Evolutionary conservation across 2,113 vertebrate species (phyloP).

Genomic region (Xyrauchen texanus): DNA sequence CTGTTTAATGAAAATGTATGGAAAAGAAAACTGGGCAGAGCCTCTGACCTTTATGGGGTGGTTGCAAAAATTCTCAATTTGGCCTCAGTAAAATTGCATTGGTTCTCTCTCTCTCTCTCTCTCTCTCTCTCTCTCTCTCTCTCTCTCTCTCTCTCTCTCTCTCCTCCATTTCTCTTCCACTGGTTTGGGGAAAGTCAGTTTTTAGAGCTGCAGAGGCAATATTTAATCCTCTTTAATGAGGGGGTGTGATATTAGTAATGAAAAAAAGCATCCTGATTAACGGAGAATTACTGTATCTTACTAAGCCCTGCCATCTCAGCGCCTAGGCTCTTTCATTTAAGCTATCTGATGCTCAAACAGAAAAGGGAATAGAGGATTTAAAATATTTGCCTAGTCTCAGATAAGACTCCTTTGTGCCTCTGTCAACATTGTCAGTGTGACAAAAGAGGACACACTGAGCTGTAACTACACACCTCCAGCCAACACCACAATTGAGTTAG

Average conservation of each 20-base stretch:
- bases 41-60: constrained; percentile 1
- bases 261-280: constrained; percentile 48
- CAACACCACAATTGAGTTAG: constrained; percentile 16
- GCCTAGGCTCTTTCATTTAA: constrained; percentile 33
- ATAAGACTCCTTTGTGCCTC: constrained; percentile 45
- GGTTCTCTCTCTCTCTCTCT: not conserved
- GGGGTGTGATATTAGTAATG: constrained; percentile 44
- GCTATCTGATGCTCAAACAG: constrained; percentile 45
- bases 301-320: constrained; percentile 35
- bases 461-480: constrained; percentile 17
- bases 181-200: constrained; percentile 7
- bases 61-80: not conserved
- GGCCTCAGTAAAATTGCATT: not conserved
- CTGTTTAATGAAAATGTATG: constrained; percentile 13
- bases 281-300: constrained; percentile 39
- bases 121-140: not conserved
- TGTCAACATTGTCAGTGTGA: constrained; percentile 43
- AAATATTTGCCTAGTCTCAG: constrained; percentile 46
- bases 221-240: constrained; percentile 46
- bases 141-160: not conserved
- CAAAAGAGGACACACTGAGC: constrained; percentile 33
- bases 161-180: no score
- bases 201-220: constrained; percentile 38
- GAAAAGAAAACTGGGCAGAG: not conserved
- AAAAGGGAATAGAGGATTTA: constrained; percentile 38